Base-by-base conservation (phyloP, 1,140 invertebrate species). In the Zeugodacus cucurbitae region DNA sequence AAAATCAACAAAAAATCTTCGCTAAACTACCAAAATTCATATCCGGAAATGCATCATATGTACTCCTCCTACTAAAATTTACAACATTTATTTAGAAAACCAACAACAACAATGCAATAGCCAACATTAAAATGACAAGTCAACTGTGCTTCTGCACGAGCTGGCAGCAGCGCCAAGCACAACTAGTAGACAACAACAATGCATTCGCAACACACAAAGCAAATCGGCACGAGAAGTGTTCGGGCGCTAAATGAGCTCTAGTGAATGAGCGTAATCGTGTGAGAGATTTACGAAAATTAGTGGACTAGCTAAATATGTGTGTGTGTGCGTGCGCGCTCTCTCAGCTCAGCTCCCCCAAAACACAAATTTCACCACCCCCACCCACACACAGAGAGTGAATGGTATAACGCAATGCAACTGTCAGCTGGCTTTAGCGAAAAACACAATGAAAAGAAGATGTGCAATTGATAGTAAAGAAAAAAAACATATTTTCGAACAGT, bases 71-170 rank as follows among this genome's bases (percentile, higher is more conserved):
- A 26, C n/a, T 22, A 62, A 54, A 54, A 62, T 62, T 3, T 26
- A 32, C 34, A 74, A 22, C 67, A 32, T 74, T 37, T 26, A 59
- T 17, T 59, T 62, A 7, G n/a, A 74, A 6, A 74, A 54, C 74
- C 7, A 48, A 54, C 74, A 22, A 48, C 41, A 82, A 82, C 14
- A 82, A 29, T 32, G 37, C 34, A 74, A 74, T 54, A 54, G 48
- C 14, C 32, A 82, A 82, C 41, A 26, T 48, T 48, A 48, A 17
- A 82, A 48, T 48, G 41, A 29, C 37, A 48, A 8, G n/a, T 22
- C 37, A 82, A 82, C 41, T 82, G 74, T 82, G 74, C 41, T 74
- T 20, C 67, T 74, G 64, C 64, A 67, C 64, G 64, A 67, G 64
- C 29, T 11, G 20, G 20, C 59, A 26, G 59, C n/a, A 62, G 64